These are phyloP conservation scores for Oreochromis mossambicus DNA, from an alignment of 2,797 vertebrate genomes.

Conservation along the genomic window DNA sequence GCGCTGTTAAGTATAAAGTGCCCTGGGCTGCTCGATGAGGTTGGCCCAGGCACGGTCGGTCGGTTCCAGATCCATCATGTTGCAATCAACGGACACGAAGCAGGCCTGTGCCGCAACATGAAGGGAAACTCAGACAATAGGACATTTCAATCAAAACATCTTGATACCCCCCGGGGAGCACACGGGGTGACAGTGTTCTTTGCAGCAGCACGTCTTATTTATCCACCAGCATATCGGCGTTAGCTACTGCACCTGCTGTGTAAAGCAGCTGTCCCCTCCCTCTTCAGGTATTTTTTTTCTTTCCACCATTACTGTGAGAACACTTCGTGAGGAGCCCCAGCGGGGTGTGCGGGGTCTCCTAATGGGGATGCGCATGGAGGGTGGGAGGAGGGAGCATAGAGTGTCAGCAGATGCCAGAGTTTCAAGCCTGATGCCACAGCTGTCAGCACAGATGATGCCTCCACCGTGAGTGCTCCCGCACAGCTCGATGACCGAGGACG, in stretches of 20 bases:
- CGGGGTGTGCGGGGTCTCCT: conserved; percentile 3
- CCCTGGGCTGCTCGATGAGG: not conserved
- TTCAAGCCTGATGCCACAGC: conserved; percentile 65
- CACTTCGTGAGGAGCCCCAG: conserved; percentile 63
- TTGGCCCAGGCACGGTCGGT: not conserved
- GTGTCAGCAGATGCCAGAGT: conserved; percentile 67
- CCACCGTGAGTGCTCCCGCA: conserved; percentile 26
- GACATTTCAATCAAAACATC: conserved; percentile 11
- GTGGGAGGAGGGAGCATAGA: not conserved
- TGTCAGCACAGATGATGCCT: conserved; percentile 75
- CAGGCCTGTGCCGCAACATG: not conserved
- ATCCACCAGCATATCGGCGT: conserved; percentile 49
- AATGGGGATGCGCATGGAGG: not conserved
- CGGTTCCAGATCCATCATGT: not conserved
- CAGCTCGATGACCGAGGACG: conserved; percentile 29
- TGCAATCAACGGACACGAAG: not conserved
- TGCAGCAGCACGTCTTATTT: conserved; percentile 43
- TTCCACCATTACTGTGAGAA: conserved; percentile 55
- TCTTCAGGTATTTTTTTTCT: conserved; percentile 34
- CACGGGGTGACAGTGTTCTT: conserved; percentile 9
- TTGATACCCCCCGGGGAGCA: conserved; percentile 8
- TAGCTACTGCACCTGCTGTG: conserved; percentile 36
- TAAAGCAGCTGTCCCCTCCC: conserved; percentile 53
- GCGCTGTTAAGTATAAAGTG: not conserved
- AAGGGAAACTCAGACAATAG: not conserved